Evolutionary conservation across 2,797 vertebrate genomes (phyloP), one percentile per base, ranked within the genome.

Genomic region (Leptatherina wallacei): DNA sequence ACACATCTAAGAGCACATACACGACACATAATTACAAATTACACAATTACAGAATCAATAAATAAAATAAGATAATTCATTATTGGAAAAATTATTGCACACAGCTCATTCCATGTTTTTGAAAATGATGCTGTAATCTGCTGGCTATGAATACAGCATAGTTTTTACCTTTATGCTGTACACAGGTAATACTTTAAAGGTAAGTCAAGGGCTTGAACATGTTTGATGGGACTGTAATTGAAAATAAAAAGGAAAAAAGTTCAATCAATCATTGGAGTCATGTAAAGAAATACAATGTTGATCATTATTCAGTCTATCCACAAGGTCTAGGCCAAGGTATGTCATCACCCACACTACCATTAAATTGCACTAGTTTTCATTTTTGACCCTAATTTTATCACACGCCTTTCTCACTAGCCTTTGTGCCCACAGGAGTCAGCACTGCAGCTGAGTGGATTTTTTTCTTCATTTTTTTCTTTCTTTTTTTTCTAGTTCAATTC

Each of bases 401-500:
- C 47, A 22, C n/a, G 55, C 51, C 44, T 73, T 61, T 56, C 24
- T 74, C 69, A 60, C 65, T 24, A 63, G 32, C 54, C 73, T 76
- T 61, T 66, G 40, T 69, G 52, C 57, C 59, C 60, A 57, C 54
- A 60, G 62, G 54, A 80, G 71, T 76, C 69, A 80, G 49, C 13
- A 60, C 33, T 80, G 77, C 51, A 77, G 66, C 69, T 73, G 72
- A 65, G 51, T 59, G 54, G 20, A 60, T 56, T 33, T 64, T 64
- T 70, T 47, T n/a, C 2, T 47, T 47, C 7, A 13, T 51, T 10
- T n/a, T n/a, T 51, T 58, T 44, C 59, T 59, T 61, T 54, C 61
- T 30, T 56, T 63, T 42, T 71, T 75, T 67, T 71, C 42, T 68
- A 60, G 65, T 74, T 70, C 73, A 61, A 35, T 82, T 80, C 69